Percentiles rank a stretch among this genome's conserved stretches.
Conservation (phyloP, 2,888 invertebrate genomes). For the Diabrotica balteata region DNA sequence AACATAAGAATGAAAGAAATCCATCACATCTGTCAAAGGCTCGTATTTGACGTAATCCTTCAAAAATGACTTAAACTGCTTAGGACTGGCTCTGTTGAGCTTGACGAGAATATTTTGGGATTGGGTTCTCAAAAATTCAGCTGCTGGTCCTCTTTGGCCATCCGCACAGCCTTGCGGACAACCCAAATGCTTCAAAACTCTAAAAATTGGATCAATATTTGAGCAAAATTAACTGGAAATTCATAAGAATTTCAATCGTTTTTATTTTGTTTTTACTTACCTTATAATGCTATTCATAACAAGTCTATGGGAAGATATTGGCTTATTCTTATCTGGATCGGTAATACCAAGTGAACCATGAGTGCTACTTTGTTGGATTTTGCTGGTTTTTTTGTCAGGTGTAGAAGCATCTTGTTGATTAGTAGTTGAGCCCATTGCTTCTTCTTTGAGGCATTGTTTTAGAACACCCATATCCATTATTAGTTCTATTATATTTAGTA, state of each 20-base stretch:
- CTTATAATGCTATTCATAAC: constrained; percentile 75
- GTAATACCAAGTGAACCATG: constrained; percentile 54
- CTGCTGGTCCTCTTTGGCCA: constrained; percentile 85
- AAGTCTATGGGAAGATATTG: constrained; percentile 72
- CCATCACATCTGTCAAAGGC: constrained; percentile 83
- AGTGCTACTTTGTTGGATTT: constrained; percentile 42
- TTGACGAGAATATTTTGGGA: constrained; percentile 80
- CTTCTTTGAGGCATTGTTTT: constrained; percentile 65
- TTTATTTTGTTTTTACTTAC: constrained; percentile 50
- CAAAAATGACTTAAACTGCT: constrained; percentile 71
- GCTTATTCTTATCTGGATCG: constrained; percentile 60
- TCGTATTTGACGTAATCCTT: constrained; percentile 79
- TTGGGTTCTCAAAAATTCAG: constrained; percentile 89
- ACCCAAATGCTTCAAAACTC: constrained; percentile 87
- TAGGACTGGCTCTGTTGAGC: constrained; percentile 73
- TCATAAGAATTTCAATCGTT: no score
- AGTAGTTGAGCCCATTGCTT: constrained; percentile 55
- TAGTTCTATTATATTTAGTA: constrained; percentile 90
- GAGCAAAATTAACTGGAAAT: no score
- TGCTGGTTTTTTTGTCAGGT: constrained; percentile 45
- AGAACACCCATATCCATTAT: constrained; percentile 89
- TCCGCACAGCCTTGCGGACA: constrained; percentile 94
- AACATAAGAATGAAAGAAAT: constrained; percentile 93
- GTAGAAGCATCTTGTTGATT: constrained; percentile 44
- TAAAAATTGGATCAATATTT: constrained; percentile 54